Evolutionary conservation across 2,888 invertebrate species (phyloP).

Genomic region (Hypolimnas misippus): DNA sequence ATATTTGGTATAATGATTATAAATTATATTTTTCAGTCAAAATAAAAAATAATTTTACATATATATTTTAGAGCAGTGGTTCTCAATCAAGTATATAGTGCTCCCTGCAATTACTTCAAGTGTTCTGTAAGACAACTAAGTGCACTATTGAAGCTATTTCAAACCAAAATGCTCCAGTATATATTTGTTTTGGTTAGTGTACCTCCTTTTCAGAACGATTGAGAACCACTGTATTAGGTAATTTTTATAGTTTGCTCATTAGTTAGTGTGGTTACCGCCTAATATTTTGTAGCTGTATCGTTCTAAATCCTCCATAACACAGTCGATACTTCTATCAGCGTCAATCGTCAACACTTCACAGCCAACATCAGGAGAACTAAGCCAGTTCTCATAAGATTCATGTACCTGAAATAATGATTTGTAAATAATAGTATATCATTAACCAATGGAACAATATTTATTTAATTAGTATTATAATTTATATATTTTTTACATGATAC

Average conservation of each 20-base stretch:
- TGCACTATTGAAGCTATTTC: too few species aligned
- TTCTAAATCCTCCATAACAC: slow-evolving; percentile 68
- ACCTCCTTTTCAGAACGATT: background rate
- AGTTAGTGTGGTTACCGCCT: slow-evolving; percentile 75
- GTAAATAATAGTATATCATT: too few species aligned
- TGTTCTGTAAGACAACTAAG: too few species aligned
- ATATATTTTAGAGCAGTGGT: too few species aligned
- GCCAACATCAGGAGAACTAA: slow-evolving; percentile 65
- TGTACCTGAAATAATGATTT: slow-evolving; percentile 62
- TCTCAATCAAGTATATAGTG: background rate
- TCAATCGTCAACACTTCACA: slow-evolving; percentile 78
- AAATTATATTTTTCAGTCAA: background rate
- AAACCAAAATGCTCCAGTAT: too few species aligned
- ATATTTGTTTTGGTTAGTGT: too few species aligned
- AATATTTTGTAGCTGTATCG: slow-evolving; percentile 74
- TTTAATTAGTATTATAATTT: too few species aligned
- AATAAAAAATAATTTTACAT: too few species aligned
- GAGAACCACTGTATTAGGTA: slow-evolving; percentile 42
- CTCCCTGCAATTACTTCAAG: too few species aligned
- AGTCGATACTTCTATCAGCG: slow-evolving; percentile 62
- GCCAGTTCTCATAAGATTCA: slow-evolving; percentile 74
- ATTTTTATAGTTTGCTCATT: slow-evolving; percentile 46
- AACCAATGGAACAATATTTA: too few species aligned
- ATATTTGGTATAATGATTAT: background rate
- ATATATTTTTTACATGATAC: too few species aligned